phyloP scores from a whole-genome alignment of 2,888 invertebrate species.

The Autographa pulchrina region DNA sequence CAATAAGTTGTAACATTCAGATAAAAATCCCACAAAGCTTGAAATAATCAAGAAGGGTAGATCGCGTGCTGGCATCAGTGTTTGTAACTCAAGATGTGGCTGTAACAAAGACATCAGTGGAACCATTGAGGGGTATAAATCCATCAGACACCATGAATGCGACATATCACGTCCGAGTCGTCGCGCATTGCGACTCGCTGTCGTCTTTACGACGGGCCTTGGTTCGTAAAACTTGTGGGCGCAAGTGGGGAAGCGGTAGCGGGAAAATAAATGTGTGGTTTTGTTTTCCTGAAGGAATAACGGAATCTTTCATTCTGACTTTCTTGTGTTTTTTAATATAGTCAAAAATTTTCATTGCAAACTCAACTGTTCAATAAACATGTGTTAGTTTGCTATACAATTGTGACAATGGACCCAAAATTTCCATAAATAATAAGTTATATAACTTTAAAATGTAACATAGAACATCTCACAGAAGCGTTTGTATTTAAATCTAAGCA shows the following conservation, averaged over 20 bases:
- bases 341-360: too few species aligned
- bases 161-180: slow-evolving; percentile 81
- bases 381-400: too few species aligned
- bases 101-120: slow-evolving; percentile 73
- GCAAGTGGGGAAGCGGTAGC: slow-evolving; percentile 49
- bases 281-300: too few species aligned
- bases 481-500: too few species aligned
- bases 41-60: slow-evolving; percentile 24
- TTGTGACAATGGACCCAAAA: too few species aligned
- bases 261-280: not conserved
- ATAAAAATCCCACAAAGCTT: slow-evolving; percentile 18
- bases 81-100: slow-evolving; percentile 41
- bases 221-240: slow-evolving; percentile 75
- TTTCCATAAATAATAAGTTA: too few species aligned
- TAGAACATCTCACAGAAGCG: too few species aligned
- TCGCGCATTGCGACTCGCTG: slow-evolving; percentile 69
- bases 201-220: slow-evolving; percentile 80
- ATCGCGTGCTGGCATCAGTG: slow-evolving; percentile 45
- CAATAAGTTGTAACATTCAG: not conserved
- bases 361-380: too few species aligned
- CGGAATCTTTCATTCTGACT: too few species aligned
- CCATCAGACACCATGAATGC: slow-evolving; percentile 79
- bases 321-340: too few species aligned
- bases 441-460: too few species aligned
- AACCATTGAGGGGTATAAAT: slow-evolving; percentile 79